Conservation (phyloP, 2,888 invertebrate genomes). For the Cistogaster globosa region DNA sequence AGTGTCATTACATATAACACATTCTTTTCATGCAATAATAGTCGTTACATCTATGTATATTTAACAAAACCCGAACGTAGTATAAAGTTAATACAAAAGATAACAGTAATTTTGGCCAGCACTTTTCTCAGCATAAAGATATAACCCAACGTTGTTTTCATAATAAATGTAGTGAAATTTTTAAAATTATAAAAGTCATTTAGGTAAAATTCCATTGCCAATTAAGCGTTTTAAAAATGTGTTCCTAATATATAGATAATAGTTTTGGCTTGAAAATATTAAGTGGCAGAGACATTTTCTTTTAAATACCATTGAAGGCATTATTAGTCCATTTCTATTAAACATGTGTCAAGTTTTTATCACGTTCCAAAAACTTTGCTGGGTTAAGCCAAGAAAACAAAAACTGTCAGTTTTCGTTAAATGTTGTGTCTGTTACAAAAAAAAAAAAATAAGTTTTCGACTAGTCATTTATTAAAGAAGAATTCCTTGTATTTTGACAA, state of each 20-base stretch:
- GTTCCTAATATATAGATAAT: too few relatives aligned
- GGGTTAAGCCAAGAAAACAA: background rate
- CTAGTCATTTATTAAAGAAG: background rate
- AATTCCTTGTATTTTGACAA: slow-evolving; percentile 59
- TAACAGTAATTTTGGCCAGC: background rate
- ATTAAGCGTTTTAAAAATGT: too few relatives aligned
- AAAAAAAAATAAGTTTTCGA: background rate
- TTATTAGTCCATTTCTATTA: too few relatives aligned
- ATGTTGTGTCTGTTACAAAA: background rate
- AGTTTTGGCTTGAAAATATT: too few relatives aligned
- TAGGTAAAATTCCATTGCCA: too few relatives aligned
- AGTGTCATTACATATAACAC: slow-evolving; percentile 75
- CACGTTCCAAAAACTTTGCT: background rate
- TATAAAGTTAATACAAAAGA: background rate
- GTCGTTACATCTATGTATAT: background rate
- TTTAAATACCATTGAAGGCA: too few relatives aligned
- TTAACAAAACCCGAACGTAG: background rate
- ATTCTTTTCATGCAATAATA: slow-evolving; percentile 20
- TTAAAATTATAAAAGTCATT: too few relatives aligned
- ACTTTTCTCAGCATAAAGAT: background rate
- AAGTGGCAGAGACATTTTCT: too few relatives aligned
- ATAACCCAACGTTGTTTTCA: background rate
- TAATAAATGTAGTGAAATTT: too few relatives aligned
- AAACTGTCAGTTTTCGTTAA: background rate
- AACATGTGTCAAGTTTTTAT: too few relatives aligned